These are phyloP conservation scores for Diaprepes abbreviatus DNA, from an alignment of 2,888 invertebrate genomes.

Conservation along the genomic window DNA sequence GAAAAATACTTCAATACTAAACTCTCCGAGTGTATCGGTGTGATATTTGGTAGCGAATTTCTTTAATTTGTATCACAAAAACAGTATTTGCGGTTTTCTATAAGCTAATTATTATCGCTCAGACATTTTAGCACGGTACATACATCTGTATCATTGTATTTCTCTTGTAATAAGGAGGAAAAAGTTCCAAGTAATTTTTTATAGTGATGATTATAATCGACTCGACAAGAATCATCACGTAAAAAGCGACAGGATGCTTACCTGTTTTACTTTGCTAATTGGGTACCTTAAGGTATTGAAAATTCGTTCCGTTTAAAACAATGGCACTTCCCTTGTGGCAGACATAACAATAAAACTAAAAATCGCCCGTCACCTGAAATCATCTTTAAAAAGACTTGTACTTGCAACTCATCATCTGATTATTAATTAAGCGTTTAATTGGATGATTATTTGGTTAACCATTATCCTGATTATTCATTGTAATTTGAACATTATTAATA, in stretches of 20 bases:
- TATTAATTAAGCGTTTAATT: slow-evolving; percentile 28
- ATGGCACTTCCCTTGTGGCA: slow-evolving; percentile 14
- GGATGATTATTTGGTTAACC: slow-evolving; percentile 10
- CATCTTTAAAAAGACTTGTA: slow-evolving; percentile 25
- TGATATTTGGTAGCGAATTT: no score
- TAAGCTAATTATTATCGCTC: no score
- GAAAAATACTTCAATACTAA: no score
- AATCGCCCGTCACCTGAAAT: not conserved
- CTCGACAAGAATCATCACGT: no score
- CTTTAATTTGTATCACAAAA: no score
- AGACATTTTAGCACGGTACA: no score
- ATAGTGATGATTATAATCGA: no score
- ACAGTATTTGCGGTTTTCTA: no score
- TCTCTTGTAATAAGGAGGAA: no score
- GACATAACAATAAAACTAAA: slow-evolving; percentile 7
- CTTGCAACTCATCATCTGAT: slow-evolving; percentile 32
- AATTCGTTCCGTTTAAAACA: slow-evolving; percentile 37
- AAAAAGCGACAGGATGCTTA: slow-evolving; percentile 20
- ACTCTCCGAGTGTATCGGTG: no score
- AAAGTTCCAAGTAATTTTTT: no score
- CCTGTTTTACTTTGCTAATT: slow-evolving; percentile 19
- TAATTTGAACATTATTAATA: not conserved
- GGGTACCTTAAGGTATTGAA: slow-evolving; percentile 17
- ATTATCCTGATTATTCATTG: not conserved
- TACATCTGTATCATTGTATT: no score